Evolutionary conservation across 2,113 vertebrate species (phyloP).

Genomic region (Gymnobelideus leadbeateri): DNA sequence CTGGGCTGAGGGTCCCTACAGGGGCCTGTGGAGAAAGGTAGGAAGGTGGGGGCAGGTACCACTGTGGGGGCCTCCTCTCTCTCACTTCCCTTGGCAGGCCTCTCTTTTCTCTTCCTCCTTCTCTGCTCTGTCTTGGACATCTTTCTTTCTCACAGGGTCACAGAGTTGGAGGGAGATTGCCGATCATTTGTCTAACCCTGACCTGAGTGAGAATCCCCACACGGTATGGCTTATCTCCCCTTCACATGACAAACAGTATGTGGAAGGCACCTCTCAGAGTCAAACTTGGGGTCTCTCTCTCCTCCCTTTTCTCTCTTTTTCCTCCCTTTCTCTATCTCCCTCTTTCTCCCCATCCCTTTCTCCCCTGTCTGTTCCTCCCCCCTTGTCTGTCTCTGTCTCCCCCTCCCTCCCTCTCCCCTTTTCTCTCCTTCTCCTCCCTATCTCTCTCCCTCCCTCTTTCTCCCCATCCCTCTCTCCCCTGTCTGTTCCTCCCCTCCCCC

Average conservation of each 20-base stretch:
- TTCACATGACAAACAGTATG: background rate
- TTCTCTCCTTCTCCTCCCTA: background rate
- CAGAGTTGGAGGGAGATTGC: background rate
- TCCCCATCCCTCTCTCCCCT: background rate
- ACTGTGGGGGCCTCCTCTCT: background rate
- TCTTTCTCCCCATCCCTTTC: too few species aligned
- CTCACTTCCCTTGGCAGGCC: background rate
- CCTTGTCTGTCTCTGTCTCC: background rate
- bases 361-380: rapidly evolving
- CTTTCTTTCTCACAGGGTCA: background rate
- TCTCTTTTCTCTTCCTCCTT: background rate
- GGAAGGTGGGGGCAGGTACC: background rate
- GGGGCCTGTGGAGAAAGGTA: background rate
- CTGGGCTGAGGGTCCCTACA: background rate
- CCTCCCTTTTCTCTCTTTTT: too few species aligned
- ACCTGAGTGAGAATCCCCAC: too few species aligned
- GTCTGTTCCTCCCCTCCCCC: too few species aligned
- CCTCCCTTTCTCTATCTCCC: background rate
- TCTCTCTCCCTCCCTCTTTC: too few species aligned
- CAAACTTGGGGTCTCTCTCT: background rate
- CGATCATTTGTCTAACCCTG: background rate
- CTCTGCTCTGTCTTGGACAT: too few species aligned
- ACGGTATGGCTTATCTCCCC: background rate
- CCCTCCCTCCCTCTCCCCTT: too few species aligned
- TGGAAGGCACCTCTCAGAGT: background rate